These are phyloP conservation scores for Crax fasciolata DNA, from an alignment of 2,797 vertebrate species.

Conservation along the genomic window DNA sequence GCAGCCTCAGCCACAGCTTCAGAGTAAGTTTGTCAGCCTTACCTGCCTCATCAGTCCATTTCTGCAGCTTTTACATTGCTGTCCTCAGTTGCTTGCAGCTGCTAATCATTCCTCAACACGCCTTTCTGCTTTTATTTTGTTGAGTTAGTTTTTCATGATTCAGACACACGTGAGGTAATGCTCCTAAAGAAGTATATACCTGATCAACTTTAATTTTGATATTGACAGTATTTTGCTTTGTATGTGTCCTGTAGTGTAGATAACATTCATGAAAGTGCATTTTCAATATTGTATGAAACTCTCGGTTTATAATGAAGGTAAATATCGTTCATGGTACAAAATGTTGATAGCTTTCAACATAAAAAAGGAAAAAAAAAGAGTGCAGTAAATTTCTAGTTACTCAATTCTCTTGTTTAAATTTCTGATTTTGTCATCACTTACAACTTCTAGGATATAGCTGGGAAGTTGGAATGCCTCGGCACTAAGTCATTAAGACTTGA, in stretches of 20 bases:
- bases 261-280: not conserved
- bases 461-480: not conserved
- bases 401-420: not conserved
- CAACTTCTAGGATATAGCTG: not conserved
- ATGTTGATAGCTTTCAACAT: not conserved
- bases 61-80: slow-evolving; percentile 87
- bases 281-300: not conserved
- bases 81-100: slow-evolving; percentile 76
- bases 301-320: not conserved
- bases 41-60: slow-evolving; percentile 90
- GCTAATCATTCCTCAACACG: slow-evolving; percentile 68
- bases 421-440: not conserved
- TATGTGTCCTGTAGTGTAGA: slow-evolving; percentile 11
- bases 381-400: not conserved
- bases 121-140: slow-evolving; percentile 65
- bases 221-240: not conserved
- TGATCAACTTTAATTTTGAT: slow-evolving; percentile 18
- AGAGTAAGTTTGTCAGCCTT: slow-evolving; percentile 99
- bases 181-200: slow-evolving; percentile 60
- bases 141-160: slow-evolving; percentile 70
- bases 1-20: slow-evolving; percentile 99
- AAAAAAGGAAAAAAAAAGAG: not conserved
- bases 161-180: slow-evolving; percentile 64
- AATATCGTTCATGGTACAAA: not conserved
- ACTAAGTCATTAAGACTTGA: not conserved